Conservation (phyloP, 2,888 invertebrate species). For the Eupithecia insigniata region DNA sequence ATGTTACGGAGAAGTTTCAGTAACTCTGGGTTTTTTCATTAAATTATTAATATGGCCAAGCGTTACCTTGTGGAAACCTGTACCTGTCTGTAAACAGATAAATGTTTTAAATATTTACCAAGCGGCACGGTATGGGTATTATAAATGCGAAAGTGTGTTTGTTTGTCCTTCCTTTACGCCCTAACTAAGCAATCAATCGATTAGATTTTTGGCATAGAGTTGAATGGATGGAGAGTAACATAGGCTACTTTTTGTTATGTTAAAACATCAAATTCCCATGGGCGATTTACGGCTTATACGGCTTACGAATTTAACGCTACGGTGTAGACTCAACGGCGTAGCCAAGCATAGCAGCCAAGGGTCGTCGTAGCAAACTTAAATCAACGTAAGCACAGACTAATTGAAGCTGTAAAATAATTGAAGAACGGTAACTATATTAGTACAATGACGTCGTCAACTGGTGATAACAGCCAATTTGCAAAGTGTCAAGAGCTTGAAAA, state of each 20-base stretch:
- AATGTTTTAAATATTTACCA: not conserved
- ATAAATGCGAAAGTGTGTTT: no score
- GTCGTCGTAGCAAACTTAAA: not conserved
- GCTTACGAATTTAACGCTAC: not conserved
- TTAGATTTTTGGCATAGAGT: no score
- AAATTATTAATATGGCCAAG: slow-evolving; percentile 43
- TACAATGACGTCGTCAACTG: not conserved
- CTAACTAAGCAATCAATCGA: no score
- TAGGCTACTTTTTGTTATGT: no score
- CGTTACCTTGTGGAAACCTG: slow-evolving; percentile 4
- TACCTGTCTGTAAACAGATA: slow-evolving; percentile 5
- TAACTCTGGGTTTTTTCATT: slow-evolving; percentile 43
- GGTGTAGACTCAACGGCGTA: not conserved
- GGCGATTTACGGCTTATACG: no score
- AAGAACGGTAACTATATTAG: no score
- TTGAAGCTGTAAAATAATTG: no score
- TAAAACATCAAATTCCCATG: no score
- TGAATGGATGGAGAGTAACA: no score
- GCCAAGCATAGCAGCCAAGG: not conserved
- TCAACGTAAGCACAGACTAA: not conserved
- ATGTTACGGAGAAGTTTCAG: slow-evolving; percentile 46
- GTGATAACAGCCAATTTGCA: no score
- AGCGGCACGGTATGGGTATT: not conserved
- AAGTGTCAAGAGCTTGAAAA: not conserved
- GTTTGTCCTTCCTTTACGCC: no score